Conservation (phyloP, 2,113 vertebrate genomes). For the Laticauda laticaudata region DNA sequence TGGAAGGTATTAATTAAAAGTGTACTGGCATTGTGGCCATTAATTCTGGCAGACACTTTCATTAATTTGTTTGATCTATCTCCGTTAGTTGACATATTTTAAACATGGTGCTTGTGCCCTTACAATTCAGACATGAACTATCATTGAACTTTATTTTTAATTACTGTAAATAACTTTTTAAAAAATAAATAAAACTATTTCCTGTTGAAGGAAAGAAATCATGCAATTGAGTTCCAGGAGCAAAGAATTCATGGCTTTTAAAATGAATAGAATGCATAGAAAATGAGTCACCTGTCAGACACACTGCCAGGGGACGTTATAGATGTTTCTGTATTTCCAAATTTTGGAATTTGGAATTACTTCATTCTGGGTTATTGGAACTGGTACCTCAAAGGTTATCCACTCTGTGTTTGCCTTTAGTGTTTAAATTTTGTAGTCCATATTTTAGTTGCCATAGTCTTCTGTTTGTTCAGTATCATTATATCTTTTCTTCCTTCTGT, state of each 20-base stretch:
- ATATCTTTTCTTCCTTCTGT: not conserved
- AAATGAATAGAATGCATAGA: slow-evolving; percentile 15
- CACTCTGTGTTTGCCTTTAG: not conserved
- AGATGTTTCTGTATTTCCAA: not conserved
- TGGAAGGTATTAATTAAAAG: slow-evolving; percentile 68
- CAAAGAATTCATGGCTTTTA: slow-evolving; percentile 25
- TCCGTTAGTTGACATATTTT: slow-evolving; percentile 38
- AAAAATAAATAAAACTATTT: slow-evolving; percentile 25
- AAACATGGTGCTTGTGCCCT: slow-evolving; percentile 39
- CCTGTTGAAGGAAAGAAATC: not conserved
- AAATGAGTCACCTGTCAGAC: slow-evolving; percentile 39
- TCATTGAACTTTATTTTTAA: slow-evolving; percentile 34
- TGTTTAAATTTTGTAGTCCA: not conserved
- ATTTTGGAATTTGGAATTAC: not conserved
- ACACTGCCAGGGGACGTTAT: not conserved
- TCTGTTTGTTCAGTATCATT: not conserved
- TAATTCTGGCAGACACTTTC: slow-evolving; percentile 60
- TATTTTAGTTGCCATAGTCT: not conserved
- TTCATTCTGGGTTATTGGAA: not conserved
- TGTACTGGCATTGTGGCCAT: slow-evolving; percentile 55
- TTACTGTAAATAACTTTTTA: not conserved
- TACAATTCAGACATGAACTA: slow-evolving; percentile 26
- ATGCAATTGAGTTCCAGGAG: not conserved
- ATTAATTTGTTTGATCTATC: slow-evolving; percentile 64
- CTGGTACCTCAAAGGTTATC: not conserved